A percentile compares a stretch with the other conserved stretches of the same genome.
phyloP scores from a whole-genome alignment of 2,113 vertebrate genomes.

The Chelonoidis abingdonii region DNA sequence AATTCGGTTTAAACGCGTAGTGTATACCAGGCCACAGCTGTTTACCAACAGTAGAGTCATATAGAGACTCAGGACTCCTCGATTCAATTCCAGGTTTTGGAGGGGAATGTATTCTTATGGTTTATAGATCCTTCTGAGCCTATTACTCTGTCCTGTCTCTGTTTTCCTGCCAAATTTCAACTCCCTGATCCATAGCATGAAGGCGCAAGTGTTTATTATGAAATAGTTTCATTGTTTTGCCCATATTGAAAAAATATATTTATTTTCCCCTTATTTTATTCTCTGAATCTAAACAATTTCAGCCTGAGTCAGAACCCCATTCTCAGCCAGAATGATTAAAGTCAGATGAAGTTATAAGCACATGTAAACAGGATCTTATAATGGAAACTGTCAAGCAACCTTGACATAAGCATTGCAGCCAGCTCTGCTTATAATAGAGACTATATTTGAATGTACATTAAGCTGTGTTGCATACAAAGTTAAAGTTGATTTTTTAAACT shows the following conservation, averaged over 20 bases:
- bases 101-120: background rate
- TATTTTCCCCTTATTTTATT: background rate
- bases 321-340: background rate
- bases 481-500: background rate
- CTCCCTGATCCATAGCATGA: background rate
- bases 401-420: background rate
- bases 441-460: background rate
- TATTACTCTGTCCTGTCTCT: background rate
- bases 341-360: background rate
- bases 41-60: background rate
- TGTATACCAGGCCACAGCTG: background rate
- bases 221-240: background rate
- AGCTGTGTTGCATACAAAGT: background rate
- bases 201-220: background rate
- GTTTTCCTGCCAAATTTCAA: background rate
- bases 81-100: background rate
- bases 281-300: background rate
- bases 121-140: background rate
- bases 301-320: background rate
- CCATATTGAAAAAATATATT: too few species aligned
- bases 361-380: background rate
- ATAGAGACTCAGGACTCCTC: background rate
- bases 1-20: too few species aligned
- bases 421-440: background rate
- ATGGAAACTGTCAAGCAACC: background rate